Evolutionary conservation across 2,888 invertebrate genomes (phyloP).

Genomic region (Xylocampa areola): DNA sequence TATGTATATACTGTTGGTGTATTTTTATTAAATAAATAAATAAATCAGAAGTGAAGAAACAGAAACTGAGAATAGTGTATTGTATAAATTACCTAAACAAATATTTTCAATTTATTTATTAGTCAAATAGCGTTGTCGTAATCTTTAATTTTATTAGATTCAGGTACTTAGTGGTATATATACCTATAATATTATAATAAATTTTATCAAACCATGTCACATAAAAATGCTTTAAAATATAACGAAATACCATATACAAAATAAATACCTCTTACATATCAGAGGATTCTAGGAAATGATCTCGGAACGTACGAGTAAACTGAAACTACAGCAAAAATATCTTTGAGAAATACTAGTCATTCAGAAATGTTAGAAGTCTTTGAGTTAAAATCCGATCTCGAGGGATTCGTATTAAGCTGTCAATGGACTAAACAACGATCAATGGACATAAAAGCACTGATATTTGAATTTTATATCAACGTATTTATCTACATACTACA

Average conservation of each 20-base stretch:
- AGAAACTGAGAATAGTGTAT: too few relatives aligned
- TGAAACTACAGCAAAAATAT: slow-evolving; percentile 30
- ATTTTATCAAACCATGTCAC: too few relatives aligned
- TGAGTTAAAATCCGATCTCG: slow-evolving; percentile 22
- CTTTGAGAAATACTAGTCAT: slow-evolving; percentile 37
- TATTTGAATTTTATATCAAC: slow-evolving; percentile 22
- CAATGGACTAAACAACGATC: slow-evolving; percentile 3
- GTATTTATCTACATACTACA: slow-evolving; percentile 21
- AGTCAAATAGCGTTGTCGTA: too few relatives aligned
- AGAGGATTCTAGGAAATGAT: slow-evolving; percentile 7
- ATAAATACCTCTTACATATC: slow-evolving; percentile 13
- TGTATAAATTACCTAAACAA: too few relatives aligned
- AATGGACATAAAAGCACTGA: slow-evolving; percentile 31
- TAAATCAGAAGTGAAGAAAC: too few relatives aligned
- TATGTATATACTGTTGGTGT: too few relatives aligned
- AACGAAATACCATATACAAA: slow-evolving; percentile 29
- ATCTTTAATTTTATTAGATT: too few relatives aligned
- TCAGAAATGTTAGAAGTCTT: slow-evolving; percentile 26
- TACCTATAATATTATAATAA: background rate
- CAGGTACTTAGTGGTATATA: too few relatives aligned
- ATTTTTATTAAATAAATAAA: too few relatives aligned
- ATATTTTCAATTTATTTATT: too few relatives aligned
- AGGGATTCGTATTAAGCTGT: slow-evolving; percentile 15
- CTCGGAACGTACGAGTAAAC: slow-evolving; percentile 14
- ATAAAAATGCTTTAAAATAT: background rate